Evolutionary conservation across 1,140 invertebrate genomes (phyloP), one percentile per base, ranked within the genome.

Genomic region (Caerostris extrusa): DNA sequence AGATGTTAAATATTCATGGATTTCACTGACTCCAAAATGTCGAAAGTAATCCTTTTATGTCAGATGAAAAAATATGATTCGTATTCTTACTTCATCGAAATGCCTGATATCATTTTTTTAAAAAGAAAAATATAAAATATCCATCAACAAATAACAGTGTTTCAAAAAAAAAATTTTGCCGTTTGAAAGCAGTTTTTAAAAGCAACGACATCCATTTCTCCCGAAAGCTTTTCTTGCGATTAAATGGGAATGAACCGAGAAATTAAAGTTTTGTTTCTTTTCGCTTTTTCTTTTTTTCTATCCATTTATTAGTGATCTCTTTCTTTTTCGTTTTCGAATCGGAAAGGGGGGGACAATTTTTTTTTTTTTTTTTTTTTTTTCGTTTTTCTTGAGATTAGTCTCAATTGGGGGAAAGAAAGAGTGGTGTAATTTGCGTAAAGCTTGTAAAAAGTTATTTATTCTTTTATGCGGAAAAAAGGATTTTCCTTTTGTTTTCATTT

Each of bases 231-330:
- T 71, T 77, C 10, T 34, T 77, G 34, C 34, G 71, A 77, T 53
- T 77, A 77, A 77, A 77, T 50, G 50, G 34, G 71, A 77, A 77
- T 77, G 19, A 14, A 50, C 71, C 71, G 34, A 77, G 50, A 77
- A 77, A 77, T 77, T 77, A 71, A 77, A 53, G 10, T 77, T 77
- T 50, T 77, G 34, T 53, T 77, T 77, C 19, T 71, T 71, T 34
- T 71, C 67, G 67, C 10, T 19, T 34, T 7, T 67, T 67, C 17
- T 0, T 7, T n/a, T 1, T n/a, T n/a, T n/a, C n/a, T n/a, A n/a
- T n/a, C n/a, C n/a, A n/a, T n/a, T n/a, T 53, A 53, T 77, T 77
- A 50, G 8, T 3, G 34, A 77, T 12, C 10, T 50, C 10, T 50
- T 34, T 34, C 10, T 50, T 53, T 77, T 5, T 77, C 71, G 3